Conservation (phyloP, 2,888 invertebrate genomes). For the Nasonia oneida region DNA sequence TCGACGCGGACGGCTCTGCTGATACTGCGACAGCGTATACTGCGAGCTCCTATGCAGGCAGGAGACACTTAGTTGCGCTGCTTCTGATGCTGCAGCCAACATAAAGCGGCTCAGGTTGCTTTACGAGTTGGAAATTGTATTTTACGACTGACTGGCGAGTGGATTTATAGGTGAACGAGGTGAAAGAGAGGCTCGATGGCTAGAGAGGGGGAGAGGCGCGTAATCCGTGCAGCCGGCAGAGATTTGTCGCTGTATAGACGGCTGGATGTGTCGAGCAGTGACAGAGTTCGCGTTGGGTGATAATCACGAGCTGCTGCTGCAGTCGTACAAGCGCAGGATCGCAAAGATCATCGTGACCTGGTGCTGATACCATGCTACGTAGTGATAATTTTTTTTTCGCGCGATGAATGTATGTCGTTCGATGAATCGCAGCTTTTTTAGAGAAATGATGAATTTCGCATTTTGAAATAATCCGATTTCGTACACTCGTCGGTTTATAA, state of each 20-base stretch:
- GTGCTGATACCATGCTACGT: neutral
- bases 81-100: neutral
- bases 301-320: neutral
- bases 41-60: neutral
- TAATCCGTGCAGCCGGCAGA: conserved; percentile 2
- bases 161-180: conserved; percentile 43
- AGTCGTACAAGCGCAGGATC: conserved; percentile 11
- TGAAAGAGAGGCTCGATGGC: conserved; percentile 17
- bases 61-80: conserved; percentile 2
- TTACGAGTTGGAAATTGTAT: conserved; percentile 60
- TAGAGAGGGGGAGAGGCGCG: conserved; percentile 6
- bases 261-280: neutral
- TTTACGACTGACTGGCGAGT: conserved; percentile 57
- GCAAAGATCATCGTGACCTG: neutral
- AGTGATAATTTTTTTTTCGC: neutral
- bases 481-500: neutral
- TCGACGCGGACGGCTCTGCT: neutral
- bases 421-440: neutral
- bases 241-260: conserved; percentile 15
- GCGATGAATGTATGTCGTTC: neutral
- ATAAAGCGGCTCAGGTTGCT: conserved; percentile 32
- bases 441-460: too few species aligned
- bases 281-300: neutral
- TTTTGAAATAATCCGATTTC: neutral
- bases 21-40: neutral